Base-by-base conservation (phyloP, 2,113 vertebrate genomes). In the Brachyhypopomus gauderio region DNA sequence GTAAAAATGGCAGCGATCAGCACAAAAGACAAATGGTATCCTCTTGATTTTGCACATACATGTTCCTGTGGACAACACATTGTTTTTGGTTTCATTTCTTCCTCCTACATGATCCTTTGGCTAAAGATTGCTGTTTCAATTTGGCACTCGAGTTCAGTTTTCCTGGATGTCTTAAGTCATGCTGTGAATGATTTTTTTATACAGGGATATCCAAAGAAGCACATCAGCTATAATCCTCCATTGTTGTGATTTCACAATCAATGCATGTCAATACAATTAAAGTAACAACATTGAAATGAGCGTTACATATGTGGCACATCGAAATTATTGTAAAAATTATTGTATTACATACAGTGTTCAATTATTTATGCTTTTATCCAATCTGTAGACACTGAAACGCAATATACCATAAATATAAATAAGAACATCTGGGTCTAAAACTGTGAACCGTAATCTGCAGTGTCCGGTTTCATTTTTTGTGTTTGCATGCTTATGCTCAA, bases 261-360 rank as follows among this genome's bases (percentile, higher is more conserved):
- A 67, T 67, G 3, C 8, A 34, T 64, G 62, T 64, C 25, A 64
- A 9, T 36, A 36, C 30, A 67, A 16, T 0, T 25, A 30, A 30
- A 27, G 25, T 12, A 25, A 27, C 48, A 55, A 25, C 7, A 34
- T 25, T 56, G 16, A 19, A 75, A 76, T 76, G 5, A 80, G 75
- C 63, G 30, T 80, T 77, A 72, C 63, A 34, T 72, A 77, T 59
- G 75, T 69, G 56, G 67, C 8, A 63, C 62, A 75, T 74, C 75
- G 66, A 56, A 22, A 30, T 30, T 30, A 30, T 30, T 30, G 30
- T 71, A 58, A 77, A 82, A 27, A 0, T 71, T 3, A 52, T 30
- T 70, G 38, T 41, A 70, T 72, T 38, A 36, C 71, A 59, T 71
- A 52, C 19, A 34, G 59, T 7, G 7, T 64, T 30, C 27, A 30